phyloP scores from a whole-genome alignment of 2,113 vertebrate genomes.

The Thryonomys swinderianus region DNA sequence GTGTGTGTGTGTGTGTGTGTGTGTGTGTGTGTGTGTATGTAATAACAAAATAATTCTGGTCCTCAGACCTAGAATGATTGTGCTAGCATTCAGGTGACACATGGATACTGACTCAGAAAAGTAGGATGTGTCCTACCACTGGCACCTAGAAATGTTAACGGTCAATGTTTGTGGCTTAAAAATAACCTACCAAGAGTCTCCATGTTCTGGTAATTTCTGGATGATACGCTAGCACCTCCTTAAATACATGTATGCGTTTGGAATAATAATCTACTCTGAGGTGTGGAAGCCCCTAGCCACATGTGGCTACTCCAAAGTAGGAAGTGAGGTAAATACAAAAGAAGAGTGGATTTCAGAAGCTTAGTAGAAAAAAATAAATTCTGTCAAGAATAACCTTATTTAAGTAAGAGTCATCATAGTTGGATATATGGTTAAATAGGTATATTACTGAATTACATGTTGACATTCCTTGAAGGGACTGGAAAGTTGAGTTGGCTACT shows the following conservation, averaged over 20 bases:
- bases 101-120: not conserved
- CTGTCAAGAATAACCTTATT: not conserved
- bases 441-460: not conserved
- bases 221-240: too few species aligned
- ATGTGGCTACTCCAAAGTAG: not conserved
- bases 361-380: not conserved
- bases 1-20: too few species aligned
- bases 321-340: not conserved
- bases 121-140: not conserved
- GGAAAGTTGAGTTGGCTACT: not conserved
- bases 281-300: not conserved
- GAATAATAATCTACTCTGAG: not conserved
- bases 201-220: not conserved
- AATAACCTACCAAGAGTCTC: not conserved
- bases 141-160: not conserved
- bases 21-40: too few species aligned
- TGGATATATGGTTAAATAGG: not conserved
- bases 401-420: not conserved
- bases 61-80: not conserved
- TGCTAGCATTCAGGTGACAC: not conserved
- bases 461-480: not conserved
- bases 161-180: not conserved
- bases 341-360: not conserved
- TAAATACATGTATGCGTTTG: not conserved
- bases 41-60: not conserved